These are phyloP conservation scores for Patiria pectinifera DNA, from an alignment of 53 echinoderm and acorn worm genomes.

Conservation along the genomic window DNA sequence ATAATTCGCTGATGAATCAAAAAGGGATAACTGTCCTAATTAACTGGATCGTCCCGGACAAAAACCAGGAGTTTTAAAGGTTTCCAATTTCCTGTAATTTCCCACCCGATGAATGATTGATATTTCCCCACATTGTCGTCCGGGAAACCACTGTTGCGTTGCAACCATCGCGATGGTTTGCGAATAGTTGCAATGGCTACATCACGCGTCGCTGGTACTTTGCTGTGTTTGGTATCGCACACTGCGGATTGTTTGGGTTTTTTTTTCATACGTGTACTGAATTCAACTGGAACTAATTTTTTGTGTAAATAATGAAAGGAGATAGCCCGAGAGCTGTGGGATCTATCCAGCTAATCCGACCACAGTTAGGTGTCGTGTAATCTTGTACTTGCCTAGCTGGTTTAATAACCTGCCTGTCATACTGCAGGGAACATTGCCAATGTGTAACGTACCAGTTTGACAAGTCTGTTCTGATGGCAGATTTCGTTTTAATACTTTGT, in stretches of 20 bases:
- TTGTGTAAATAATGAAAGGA: conserved; percentile 30
- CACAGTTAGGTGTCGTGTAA: too few relatives aligned
- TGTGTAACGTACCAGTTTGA: too few relatives aligned
- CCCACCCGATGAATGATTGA: neutral
- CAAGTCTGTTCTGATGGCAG: too few relatives aligned
- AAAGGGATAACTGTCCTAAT: conserved; percentile 31
- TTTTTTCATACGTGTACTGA: neutral
- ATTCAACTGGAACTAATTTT: conserved; percentile 26
- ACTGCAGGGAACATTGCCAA: too few relatives aligned
- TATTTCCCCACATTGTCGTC: conserved; percentile 24
- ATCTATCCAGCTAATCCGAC: conserved; percentile 8
- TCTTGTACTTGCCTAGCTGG: too few relatives aligned
- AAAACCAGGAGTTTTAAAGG: conserved; percentile 15
- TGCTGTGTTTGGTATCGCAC: too few relatives aligned
- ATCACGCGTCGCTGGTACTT: too few relatives aligned
- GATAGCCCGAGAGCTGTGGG: neutral
- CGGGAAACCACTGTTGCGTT: neutral
- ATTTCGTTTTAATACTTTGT: too few relatives aligned
- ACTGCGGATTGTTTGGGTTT: too few relatives aligned
- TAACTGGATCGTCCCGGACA: neutral
- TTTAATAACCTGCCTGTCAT: too few relatives aligned
- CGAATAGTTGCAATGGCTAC: too few relatives aligned
- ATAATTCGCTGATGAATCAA: neutral
- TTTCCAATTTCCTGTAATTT: conserved; percentile 36
- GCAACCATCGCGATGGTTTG: too few relatives aligned